Base-by-base conservation (phyloP, 2,888 invertebrate species). In the Meiosimyza platycephala region DNA sequence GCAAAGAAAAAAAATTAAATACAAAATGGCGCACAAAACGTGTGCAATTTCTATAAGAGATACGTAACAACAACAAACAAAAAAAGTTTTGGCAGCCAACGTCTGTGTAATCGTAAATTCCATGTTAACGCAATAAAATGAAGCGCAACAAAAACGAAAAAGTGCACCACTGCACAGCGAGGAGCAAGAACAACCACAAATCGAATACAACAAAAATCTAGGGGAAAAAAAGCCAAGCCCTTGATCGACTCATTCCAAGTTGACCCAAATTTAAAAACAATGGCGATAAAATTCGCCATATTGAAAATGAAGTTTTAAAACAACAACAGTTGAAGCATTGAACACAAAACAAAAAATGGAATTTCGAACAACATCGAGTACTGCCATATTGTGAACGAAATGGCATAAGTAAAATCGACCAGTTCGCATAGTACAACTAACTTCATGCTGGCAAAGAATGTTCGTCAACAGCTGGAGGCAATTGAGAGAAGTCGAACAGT, bases 61-160 rank as follows among this genome's bases (percentile, higher is more conserved):
- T 59, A 57, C 28, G 28, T 28, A 28, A 28, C 28, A 28, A 28
- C 57, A 51, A 18, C 52, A 54, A 62, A 63, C 33, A 62, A 62
- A 52, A n/a, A 67, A 55, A 57, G 15, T 60, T 54, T 51, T 60
- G 69, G 59, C 69, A 69, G 48, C 48, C 59, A 60, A 60, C 59
- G 59, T 48, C 6, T 52, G 70, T 62, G 62, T 62, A 62, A 68
- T 78, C 73, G 77, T 77, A 77, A 76, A 78, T 81, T 82, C 79
- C 77, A 82, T 81, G 81, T 80, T 79, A 80, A 74, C 80, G 71
- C 77, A 78, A 80, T 81, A 76, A 81, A 81, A 74, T 72, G 76
- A 77, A 81, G 78, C 80, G 47, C 40, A 16, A 16, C 18, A 7
- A 22, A 63, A 16, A 16, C 18, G 7, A 22, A 63, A 81, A 80